Conservation (phyloP, 2,797 vertebrate genomes). For the Merluccius polli region DNA sequence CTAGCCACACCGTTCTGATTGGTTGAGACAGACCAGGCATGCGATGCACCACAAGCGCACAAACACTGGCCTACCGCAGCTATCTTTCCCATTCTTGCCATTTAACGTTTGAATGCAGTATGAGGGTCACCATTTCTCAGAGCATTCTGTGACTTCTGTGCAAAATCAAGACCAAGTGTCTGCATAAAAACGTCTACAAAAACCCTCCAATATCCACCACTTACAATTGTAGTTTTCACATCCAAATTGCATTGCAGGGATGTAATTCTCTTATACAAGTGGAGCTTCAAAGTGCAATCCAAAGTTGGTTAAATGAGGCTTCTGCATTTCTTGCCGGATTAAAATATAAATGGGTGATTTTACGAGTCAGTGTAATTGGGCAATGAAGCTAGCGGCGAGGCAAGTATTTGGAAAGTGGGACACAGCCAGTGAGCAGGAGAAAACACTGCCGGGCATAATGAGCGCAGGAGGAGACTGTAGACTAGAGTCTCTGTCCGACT, state of each 20-base stretch:
- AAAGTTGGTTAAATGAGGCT: conserved; percentile 19
- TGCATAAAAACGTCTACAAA: neutral
- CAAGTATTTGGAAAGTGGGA: conserved; percentile 20
- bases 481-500: too few species aligned
- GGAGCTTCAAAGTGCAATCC: neutral
- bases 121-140: neutral
- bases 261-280: neutral
- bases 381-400: conserved; percentile 13
- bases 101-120: neutral
- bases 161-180: neutral
- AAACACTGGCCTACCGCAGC: neutral
- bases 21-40: neutral
- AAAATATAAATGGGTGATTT: conserved; percentile 22
- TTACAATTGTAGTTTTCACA: neutral
- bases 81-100: neutral
- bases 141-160: neutral
- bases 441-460: neutral
- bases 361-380: conserved; percentile 21
- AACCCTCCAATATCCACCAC: neutral
- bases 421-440: neutral
- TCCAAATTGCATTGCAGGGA: neutral
- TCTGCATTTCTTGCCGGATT: conserved; percentile 12
- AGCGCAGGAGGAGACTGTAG: neutral
- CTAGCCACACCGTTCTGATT: neutral
- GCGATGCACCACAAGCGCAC: too few species aligned